Conservation (phyloP, 2,797 vertebrate genomes). For the Xenentodon cancila region DNA sequence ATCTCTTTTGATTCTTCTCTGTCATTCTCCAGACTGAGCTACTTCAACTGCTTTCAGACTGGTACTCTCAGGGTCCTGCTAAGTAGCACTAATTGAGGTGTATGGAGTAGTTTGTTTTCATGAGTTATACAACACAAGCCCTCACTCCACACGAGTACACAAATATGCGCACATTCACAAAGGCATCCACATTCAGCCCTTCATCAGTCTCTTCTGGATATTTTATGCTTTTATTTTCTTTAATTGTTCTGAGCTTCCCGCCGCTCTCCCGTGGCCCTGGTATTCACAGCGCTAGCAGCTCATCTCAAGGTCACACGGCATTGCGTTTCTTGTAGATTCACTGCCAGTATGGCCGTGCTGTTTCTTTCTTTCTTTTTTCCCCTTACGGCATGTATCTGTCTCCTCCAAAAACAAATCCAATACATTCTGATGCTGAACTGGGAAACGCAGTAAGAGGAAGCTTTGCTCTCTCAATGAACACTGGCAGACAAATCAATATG, state of each 20-base stretch:
- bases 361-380: too few relatives aligned
- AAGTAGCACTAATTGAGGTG: slow-evolving; percentile 72
- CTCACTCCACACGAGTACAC: slow-evolving; percentile 18
- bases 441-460: slow-evolving; percentile 11
- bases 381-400: slow-evolving; percentile 13
- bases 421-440: slow-evolving; percentile 16
- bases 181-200: slow-evolving; percentile 3
- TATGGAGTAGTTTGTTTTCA: slow-evolving; percentile 39
- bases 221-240: slow-evolving; percentile 31
- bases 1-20: slow-evolving; percentile 64
- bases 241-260: slow-evolving; percentile 33
- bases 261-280: slow-evolving; percentile 17
- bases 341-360: slow-evolving; percentile 25
- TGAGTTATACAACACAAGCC: slow-evolving; percentile 15
- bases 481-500: slow-evolving; percentile 20
- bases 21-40: slow-evolving; percentile 54
- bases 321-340: slow-evolving; percentile 41
- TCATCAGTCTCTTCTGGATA: slow-evolving; percentile 12
- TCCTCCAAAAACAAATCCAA: slow-evolving; percentile 32
- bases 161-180: slow-evolving; percentile 14
- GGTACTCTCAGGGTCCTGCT: slow-evolving; percentile 53
- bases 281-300: slow-evolving; percentile 34
- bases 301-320: slow-evolving; percentile 57
- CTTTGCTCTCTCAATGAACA: slow-evolving; percentile 9
- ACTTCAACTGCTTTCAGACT: slow-evolving; percentile 72